A percentile compares a stretch with the other conserved stretches of the same genome.
These are phyloP conservation scores for Achroia grisella DNA, from an alignment of 1,140 invertebrate species.

Conservation along the genomic window DNA sequence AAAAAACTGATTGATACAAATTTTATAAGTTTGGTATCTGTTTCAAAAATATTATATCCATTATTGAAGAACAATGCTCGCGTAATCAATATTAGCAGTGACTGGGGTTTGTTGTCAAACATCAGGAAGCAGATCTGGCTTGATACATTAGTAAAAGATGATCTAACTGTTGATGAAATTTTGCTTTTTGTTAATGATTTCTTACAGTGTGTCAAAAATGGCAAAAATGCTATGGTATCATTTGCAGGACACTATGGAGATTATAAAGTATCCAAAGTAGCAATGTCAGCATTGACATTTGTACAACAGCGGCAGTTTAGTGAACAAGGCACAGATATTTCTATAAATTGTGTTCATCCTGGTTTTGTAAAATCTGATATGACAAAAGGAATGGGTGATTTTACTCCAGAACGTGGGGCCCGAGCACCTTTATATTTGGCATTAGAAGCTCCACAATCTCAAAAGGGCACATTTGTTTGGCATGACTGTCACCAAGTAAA, in stretches of 20 bases:
- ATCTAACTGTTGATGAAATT: constrained; percentile 73
- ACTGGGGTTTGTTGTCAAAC: constrained; percentile 76
- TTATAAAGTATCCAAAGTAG: constrained; percentile 85
- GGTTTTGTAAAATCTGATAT: constrained; percentile 85
- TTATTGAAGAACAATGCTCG: constrained; percentile 79
- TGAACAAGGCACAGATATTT: constrained; percentile 74
- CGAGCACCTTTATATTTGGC: constrained; percentile 62
- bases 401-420: constrained; percentile 80
- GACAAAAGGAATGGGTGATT: constrained; percentile 80
- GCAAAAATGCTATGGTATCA: constrained; percentile 69
- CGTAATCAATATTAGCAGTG: constrained; percentile 85
- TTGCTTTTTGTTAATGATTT: constrained; percentile 80
- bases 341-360: constrained; percentile 81
- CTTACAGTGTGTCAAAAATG: constrained; percentile 64
- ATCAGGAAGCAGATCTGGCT: constrained; percentile 73
- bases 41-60: constrained; percentile 81
- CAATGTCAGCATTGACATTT: constrained; percentile 78
- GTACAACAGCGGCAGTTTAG: constrained; percentile 80
- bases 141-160: constrained; percentile 69
- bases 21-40: constrained; percentile 78
- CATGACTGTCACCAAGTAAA: constrained; percentile 68
- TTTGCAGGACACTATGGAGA: constrained; percentile 75
- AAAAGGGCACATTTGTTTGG: constrained; percentile 72
- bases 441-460: constrained; percentile 57
- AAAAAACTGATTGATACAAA: constrained; percentile 82